These are phyloP conservation scores for Lerema accius DNA, from an alignment of 1,140 invertebrate genomes.

Conservation along the genomic window DNA sequence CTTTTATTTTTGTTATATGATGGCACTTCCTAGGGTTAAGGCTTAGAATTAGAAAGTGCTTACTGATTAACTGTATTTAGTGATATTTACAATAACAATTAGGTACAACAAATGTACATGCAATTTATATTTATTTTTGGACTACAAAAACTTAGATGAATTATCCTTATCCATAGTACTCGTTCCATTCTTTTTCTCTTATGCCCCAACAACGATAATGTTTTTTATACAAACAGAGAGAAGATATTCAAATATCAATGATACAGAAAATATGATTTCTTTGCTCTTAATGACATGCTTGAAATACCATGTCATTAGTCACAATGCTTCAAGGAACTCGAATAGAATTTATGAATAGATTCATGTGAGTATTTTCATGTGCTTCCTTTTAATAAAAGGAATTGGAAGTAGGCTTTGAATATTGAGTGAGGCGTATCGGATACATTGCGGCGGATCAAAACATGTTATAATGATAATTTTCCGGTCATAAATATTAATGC, in stretches of 20 bases:
- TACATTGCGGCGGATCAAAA: slow-evolving; percentile 53
- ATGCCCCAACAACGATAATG: too few relatives aligned
- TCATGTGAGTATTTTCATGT: slow-evolving; percentile 14
- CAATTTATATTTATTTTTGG: too few relatives aligned
- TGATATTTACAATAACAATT: too few relatives aligned
- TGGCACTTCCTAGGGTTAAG: too few relatives aligned
- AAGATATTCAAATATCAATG: background rate
- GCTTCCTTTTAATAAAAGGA: slow-evolving; percentile 41
- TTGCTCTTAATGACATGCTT: background rate
- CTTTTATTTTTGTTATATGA: too few relatives aligned
- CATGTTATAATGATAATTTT: slow-evolving; percentile 72
- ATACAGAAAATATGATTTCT: background rate
- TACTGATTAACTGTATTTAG: too few relatives aligned
- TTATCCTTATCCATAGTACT: too few relatives aligned
- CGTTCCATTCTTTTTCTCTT: too few relatives aligned
- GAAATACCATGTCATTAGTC: slow-evolving; percentile 3
- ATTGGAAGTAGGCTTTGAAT: slow-evolving; percentile 43
- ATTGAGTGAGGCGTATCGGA: slow-evolving; percentile 57
- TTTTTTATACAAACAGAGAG: too few relatives aligned
- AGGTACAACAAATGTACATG: too few relatives aligned
- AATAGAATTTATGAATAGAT: slow-evolving; percentile 11
- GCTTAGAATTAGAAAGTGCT: too few relatives aligned
- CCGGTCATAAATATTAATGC: slow-evolving; percentile 73
- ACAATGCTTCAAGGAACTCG: slow-evolving; percentile 6
- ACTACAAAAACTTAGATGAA: too few relatives aligned